Percentiles rank a stretch among this genome's conserved stretches.
phyloP scores from a whole-genome alignment of 2,113 vertebrate genomes.

The Lutjanus erythropterus region DNA sequence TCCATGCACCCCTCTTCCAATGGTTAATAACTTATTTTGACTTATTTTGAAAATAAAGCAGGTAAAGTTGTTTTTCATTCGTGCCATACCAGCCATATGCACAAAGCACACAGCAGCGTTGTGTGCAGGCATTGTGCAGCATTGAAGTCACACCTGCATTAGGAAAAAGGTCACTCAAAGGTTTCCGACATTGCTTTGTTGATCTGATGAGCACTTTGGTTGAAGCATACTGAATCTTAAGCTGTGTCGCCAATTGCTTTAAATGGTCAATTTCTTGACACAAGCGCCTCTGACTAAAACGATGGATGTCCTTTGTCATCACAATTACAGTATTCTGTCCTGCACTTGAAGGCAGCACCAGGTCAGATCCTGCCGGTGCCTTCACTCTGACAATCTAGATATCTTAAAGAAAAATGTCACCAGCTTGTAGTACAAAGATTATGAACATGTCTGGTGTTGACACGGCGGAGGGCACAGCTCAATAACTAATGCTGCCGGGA shows the following conservation, averaged over 20 bases:
- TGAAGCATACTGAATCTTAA: not conserved
- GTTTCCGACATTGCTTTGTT: too few relatives aligned
- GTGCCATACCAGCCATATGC: not conserved
- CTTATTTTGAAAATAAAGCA: not conserved
- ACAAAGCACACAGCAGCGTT: too few relatives aligned
- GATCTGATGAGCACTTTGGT: not conserved
- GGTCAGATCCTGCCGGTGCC: not conserved
- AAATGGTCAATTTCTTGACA: not conserved
- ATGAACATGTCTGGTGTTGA: constrained; percentile 28
- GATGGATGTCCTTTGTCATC: not conserved
- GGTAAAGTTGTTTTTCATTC: not conserved
- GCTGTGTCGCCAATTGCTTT: not conserved
- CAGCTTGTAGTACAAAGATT: constrained; percentile 27
- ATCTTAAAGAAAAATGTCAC: not conserved
- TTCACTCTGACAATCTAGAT: not conserved
- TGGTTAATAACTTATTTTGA: too few relatives aligned
- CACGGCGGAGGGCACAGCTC: constrained; percentile 22
- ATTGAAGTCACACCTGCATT: too few relatives aligned
- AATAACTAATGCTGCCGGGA: constrained; percentile 32
- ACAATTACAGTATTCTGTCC: not conserved
- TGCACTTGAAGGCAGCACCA: constrained; percentile 7
- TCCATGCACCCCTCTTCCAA: too few relatives aligned
- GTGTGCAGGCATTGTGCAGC: too few relatives aligned
- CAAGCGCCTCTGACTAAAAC: not conserved
- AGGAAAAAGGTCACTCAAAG: too few relatives aligned